Percentiles rank a stretch among this genome's conserved stretches.
Conservation (phyloP, 30 jellyfish, hydroid and myxozoan species). For the Catostylus mosaicus region DNA sequence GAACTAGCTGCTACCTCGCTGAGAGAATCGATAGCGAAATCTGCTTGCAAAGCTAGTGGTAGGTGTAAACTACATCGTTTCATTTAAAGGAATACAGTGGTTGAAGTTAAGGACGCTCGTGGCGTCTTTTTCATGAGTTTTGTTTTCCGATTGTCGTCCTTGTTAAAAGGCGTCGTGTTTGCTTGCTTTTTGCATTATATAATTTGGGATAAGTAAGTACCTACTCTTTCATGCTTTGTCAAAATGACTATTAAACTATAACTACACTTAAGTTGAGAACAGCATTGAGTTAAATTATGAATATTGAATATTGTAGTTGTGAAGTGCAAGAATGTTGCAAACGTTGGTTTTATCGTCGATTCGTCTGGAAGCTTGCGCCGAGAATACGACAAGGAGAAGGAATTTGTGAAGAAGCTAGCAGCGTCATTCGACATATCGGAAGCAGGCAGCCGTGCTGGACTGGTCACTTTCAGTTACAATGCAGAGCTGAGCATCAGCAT, state of each 20-base stretch:
- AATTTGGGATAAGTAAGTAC: no score
- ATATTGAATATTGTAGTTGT: conserved; percentile 5
- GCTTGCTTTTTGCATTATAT: no score
- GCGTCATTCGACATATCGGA: conserved; percentile 37
- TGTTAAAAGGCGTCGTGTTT: no score
- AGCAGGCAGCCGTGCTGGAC: conserved; percentile 79
- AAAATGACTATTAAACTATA: no score
- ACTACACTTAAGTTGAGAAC: no score
- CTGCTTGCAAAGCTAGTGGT: conserved; percentile 44
- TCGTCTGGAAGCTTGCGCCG: conserved; percentile 80
- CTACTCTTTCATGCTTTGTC: no score
- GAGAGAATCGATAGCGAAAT: conserved; percentile 2
- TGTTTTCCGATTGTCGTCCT: no score
- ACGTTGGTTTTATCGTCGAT: conserved; percentile 71
- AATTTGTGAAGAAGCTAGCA: conserved; percentile 49
- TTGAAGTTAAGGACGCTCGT: no score
- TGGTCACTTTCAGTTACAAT: conserved; percentile 74
- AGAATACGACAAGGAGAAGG: conserved; percentile 63
- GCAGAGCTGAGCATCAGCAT: conserved; percentile 84
- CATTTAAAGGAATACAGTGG: no score
- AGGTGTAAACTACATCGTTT: no score
- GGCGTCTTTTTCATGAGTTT: no score
- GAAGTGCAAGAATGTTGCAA: conserved; percentile 40
- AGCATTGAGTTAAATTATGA: no score
- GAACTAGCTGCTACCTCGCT: conserved; percentile 6